phyloP scores from a whole-genome alignment of 2,797 vertebrate genomes.

The Megalops cyprinoides region DNA sequence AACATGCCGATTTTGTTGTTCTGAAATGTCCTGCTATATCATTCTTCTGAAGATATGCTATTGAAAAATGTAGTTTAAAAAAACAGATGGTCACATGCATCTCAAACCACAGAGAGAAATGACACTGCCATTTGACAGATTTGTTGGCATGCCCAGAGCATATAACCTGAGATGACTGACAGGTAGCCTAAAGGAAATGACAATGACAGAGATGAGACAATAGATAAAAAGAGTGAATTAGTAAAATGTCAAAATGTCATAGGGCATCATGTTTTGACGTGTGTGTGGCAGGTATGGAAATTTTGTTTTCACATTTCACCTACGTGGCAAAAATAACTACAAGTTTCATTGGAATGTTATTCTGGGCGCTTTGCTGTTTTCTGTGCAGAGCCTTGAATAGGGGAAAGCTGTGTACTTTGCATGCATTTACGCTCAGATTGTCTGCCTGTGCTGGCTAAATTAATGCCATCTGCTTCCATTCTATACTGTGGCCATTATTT shows the following conservation, averaged over 20 bases:
- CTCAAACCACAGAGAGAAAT: not conserved
- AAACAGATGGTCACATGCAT: not conserved
- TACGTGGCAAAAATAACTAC: too few relatives aligned
- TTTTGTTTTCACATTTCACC: not conserved
- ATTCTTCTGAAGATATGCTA: too few relatives aligned
- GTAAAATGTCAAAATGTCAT: not conserved
- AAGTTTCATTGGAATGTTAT: not conserved
- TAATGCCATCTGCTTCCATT: not conserved
- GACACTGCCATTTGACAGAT: not conserved
- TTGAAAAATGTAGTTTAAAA: too few relatives aligned
- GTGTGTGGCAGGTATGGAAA: not conserved
- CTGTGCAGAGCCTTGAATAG: too few relatives aligned
- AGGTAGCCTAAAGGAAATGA: not conserved
- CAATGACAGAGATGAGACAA: not conserved
- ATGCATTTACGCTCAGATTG: not conserved
- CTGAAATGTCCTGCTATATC: not conserved
- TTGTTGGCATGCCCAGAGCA: not conserved
- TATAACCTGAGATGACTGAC: not conserved
- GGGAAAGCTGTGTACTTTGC: not conserved
- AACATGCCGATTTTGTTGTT: not conserved
- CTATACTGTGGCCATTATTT: not conserved
- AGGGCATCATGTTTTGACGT: not conserved
- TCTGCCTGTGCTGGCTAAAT: not conserved
- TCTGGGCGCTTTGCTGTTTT: not conserved
- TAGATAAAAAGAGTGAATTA: not conserved